Evolutionary conservation across 2,113 vertebrate species (phyloP).

Genomic region (Saccopteryx bilineata): DNA sequence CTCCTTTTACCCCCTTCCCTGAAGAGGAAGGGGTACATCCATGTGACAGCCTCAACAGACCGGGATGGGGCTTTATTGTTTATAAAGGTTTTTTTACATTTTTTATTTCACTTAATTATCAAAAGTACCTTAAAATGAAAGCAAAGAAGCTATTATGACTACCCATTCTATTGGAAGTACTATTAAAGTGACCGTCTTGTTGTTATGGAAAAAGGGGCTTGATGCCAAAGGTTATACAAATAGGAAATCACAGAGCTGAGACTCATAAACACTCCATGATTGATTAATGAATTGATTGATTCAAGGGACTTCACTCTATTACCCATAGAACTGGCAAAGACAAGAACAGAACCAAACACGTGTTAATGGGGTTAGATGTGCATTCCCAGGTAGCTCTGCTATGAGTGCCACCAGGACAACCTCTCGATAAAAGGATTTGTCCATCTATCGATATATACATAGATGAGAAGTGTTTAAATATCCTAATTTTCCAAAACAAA

Average conservation of each 20-base stretch:
- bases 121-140: constrained; percentile 34
- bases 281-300: background rate
- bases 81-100: constrained; percentile 34
- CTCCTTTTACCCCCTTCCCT: background rate
- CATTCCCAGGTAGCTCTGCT: background rate
- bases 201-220: background rate
- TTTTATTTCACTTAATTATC: constrained; percentile 10
- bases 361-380: background rate
- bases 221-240: background rate
- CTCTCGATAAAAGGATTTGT: background rate
- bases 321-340: background rate
- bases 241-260: background rate
- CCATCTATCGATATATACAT: background rate
- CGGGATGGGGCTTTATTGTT: background rate
- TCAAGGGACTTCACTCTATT: background rate
- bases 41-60: background rate
- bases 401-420: background rate
- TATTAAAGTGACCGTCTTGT: background rate
- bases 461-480: background rate
- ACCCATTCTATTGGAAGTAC: background rate
- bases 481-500: background rate
- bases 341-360: background rate
- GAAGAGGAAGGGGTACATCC: background rate
- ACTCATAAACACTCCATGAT: background rate
- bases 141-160: background rate